These are phyloP conservation scores for Ispidina lecontei DNA, from an alignment of 2,797 vertebrate species.

Conservation along the genomic window DNA sequence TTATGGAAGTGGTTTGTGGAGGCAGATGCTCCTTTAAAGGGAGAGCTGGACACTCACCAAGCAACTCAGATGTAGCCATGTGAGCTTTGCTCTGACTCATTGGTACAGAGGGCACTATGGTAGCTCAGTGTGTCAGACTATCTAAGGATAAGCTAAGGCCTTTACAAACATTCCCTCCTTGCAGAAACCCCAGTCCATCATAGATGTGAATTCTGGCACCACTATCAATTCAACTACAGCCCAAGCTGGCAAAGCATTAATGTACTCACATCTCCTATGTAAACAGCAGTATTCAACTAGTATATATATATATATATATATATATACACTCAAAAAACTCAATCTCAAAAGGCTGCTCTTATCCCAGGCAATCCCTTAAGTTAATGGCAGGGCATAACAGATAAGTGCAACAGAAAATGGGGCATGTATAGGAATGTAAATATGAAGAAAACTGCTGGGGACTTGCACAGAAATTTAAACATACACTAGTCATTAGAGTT, in stretches of 20 bases:
- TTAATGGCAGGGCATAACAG: background rate
- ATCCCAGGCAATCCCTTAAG: background rate
- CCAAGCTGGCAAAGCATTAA: background rate
- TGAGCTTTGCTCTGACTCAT: fast-evolving
- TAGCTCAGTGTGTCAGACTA: background rate
- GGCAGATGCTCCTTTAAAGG: background rate
- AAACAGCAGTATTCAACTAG: background rate
- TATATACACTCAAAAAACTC: too few species aligned
- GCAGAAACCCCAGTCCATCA: background rate
- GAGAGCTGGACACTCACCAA: background rate
- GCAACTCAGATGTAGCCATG: background rate
- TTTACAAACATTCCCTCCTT: background rate
- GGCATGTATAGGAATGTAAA: background rate
- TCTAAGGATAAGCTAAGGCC: too few species aligned
- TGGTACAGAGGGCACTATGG: fast-evolving
- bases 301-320: too few species aligned
- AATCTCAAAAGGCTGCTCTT: background rate
- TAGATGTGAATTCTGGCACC: background rate
- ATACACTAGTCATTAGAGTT: background rate
- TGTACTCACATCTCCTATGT: fast-evolving
- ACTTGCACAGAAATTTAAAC: background rate
- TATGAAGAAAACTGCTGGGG: background rate
- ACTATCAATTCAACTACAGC: background rate
- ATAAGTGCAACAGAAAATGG: background rate
- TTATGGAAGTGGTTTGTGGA: background rate